Base-by-base conservation (phyloP, 2,888 invertebrate species). In the Nomada lathburiana region DNA sequence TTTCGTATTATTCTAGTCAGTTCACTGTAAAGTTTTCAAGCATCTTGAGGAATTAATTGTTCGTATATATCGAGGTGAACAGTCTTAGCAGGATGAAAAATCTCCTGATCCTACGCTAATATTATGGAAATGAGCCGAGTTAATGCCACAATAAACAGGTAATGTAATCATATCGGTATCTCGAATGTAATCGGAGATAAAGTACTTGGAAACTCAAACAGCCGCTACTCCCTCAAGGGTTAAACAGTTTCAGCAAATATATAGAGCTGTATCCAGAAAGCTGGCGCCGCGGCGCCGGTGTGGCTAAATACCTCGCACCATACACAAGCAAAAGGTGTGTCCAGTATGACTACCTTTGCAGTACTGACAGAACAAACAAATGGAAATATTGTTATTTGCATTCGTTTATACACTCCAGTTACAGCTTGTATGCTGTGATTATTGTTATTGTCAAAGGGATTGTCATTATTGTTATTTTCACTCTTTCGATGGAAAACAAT, bases 181-280 rank as follows among this genome's bases (percentile, higher is more conserved):
- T 71, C 20, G 62, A 29, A 29, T 55, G 44, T 55, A 53, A 63
- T 62, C 20, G 62, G 72, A 55, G 71, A 55, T 71, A 63, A 62
- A 47, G 62, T 62, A 62, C 44, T 71, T 60, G 52, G 62, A 70
- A 76, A 76, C 71, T 76, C 53, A 71, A 76, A 76, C 71, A 71
- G 23, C 13, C 44, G 26, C 10, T 20, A 71, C 20, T 76, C 53
- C 55, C 47, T 36, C 23, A 62, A 62, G n/a, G 62, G 53, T 71
- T 76, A 20, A 71, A 71, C 62, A 71, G 62, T 47, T 71, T 63
- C 76, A 36, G 71, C 36, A 53, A 71, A 71, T 53, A 53, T 36
- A 23, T 52, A 62, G 18, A 2, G 36, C 7, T 52, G 50, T 60
- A 62, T 59, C 11, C 13, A 10, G 59, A 16, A 59, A 59, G 26